Percentiles rank a stretch among this genome's conserved stretches.
phyloP scores from a whole-genome alignment of 2,113 vertebrate species.

The Leptodactylus fuscus region DNA sequence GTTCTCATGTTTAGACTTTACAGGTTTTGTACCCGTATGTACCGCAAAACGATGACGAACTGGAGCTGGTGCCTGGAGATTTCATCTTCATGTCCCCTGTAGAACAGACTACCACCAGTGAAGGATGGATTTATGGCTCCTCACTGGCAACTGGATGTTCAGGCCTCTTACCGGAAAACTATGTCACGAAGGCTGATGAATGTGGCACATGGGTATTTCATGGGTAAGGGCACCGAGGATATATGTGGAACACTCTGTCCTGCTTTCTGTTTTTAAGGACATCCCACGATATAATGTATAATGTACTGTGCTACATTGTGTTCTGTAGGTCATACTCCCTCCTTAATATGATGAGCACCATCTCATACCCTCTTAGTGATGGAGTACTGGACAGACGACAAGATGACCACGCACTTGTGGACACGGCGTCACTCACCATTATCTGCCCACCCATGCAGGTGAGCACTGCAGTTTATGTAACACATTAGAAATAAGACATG shows the following conservation, averaged over 20 bases:
- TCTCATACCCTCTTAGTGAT: slow-evolving; percentile 75
- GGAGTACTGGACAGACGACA: slow-evolving; percentile 81
- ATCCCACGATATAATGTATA: background rate
- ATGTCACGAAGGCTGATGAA: slow-evolving; percentile 91
- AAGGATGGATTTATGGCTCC: slow-evolving; percentile 94
- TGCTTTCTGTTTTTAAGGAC: background rate
- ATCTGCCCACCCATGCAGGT: slow-evolving; percentile 94
- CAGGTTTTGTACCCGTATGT: slow-evolving; percentile 96
- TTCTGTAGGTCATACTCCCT: slow-evolving; percentile 88
- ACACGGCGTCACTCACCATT: slow-evolving; percentile 78
- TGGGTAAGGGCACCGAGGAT: slow-evolving; percentile 76
- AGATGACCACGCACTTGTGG: slow-evolving; percentile 82
- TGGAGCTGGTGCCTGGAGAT: slow-evolving; percentile 91
- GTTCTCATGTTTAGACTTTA: slow-evolving; percentile 78
- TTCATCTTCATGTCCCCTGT: slow-evolving; percentile 94
- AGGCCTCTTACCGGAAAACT: slow-evolving; percentile 95
- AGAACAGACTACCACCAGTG: slow-evolving; percentile 91
- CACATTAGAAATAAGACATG: background rate
- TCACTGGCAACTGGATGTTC: slow-evolving; percentile 90
- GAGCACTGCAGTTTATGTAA: slow-evolving; percentile 12
- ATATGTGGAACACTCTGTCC: too few species aligned
- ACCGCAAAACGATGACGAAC: slow-evolving; percentile 95
- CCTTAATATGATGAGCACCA: slow-evolving; percentile 78
- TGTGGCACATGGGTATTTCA: slow-evolving; percentile 97
- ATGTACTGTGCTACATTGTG: slow-evolving; percentile 8